Base-by-base conservation (phyloP, 2,888 invertebrate genomes). In the Melanotus villosus region DNA sequence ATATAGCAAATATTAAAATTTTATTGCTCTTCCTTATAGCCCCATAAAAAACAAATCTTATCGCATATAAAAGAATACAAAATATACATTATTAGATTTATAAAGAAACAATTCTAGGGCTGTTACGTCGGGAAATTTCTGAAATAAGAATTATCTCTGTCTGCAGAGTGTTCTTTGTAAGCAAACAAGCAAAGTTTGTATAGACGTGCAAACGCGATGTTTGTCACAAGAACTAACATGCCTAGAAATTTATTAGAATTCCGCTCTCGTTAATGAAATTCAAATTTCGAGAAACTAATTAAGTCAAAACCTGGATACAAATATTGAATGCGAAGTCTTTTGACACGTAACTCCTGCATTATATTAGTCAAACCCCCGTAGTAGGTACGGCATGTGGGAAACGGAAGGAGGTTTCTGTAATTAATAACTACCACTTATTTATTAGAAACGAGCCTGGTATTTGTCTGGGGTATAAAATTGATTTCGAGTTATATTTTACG, bases 221-320 rank as follows among this genome's bases (percentile, higher is more conserved):
- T 56, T 38, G 59, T 45, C 58, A 65, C 36, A 65, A 47, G 41
- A 52, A 58, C 47, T 65, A 65, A 65, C 58, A 58, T 65, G 58
- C 65, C 36, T 64, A 47, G 58, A 58, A 58, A 47, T 58, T 56
- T 57, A 65, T 58, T 65, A 57, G 59, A 60, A 60, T 36, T 65
- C 58, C 19, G 47, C 57, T 50, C 36, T 50, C 34, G 47, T 65
- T 65, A 65, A 65, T 65, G 58, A 65, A 57, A 65, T 57, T 65
- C 58, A 58, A 65, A 65, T 65, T 58, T 58, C 58, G 18, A 36
- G 58, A 58, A 65, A 65, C 57, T 65, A 65, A 65, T 65, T 65
- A 65, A 65, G 57, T 57, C 56, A 47, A 57, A 65, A 58, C 50
- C 50, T 65, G 57, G 34, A 58, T 36, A 45, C 59, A 60, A 60